These are phyloP conservation scores for Thamnophis sirtalis DNA, from an alignment of 2,113 vertebrate species.

Conservation along the genomic window DNA sequence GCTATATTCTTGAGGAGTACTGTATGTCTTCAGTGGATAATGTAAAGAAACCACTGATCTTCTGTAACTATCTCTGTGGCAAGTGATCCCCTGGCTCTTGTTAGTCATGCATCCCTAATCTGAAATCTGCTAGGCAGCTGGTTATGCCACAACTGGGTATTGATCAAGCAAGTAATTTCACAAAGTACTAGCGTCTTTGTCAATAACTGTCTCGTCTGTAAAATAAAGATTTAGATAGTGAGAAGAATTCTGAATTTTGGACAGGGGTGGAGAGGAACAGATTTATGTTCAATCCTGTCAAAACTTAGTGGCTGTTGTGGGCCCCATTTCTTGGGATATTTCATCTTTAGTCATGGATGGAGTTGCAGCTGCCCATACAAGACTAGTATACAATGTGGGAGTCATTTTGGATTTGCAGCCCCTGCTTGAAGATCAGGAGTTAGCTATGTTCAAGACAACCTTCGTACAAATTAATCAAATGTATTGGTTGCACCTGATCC, in stretches of 20 bases:
- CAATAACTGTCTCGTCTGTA: constrained; percentile 40
- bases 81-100: constrained; percentile 63
- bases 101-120: constrained; percentile 42
- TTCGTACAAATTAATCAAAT: background rate
- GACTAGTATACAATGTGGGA: background rate
- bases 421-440: background rate
- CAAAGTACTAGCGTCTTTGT: constrained; percentile 61
- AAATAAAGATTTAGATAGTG: accelerated
- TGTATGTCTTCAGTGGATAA: constrained; percentile 59
- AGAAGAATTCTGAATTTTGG: background rate
- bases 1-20: constrained; percentile 35
- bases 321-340: background rate
- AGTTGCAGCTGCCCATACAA: background rate
- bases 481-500: background rate
- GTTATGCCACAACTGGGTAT: constrained; percentile 52
- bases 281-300: background rate
- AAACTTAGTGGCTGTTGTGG: background rate
- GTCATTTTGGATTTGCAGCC: background rate
- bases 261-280: background rate
- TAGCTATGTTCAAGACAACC: background rate
- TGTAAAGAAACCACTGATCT: constrained; percentile 57
- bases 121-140: constrained; percentile 43
- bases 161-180: constrained; percentile 52
- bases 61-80: constrained; percentile 54
- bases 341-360: background rate